Evolutionary conservation across 2,888 invertebrate species (phyloP).

Genomic region (Philhelius pedissequus): DNA sequence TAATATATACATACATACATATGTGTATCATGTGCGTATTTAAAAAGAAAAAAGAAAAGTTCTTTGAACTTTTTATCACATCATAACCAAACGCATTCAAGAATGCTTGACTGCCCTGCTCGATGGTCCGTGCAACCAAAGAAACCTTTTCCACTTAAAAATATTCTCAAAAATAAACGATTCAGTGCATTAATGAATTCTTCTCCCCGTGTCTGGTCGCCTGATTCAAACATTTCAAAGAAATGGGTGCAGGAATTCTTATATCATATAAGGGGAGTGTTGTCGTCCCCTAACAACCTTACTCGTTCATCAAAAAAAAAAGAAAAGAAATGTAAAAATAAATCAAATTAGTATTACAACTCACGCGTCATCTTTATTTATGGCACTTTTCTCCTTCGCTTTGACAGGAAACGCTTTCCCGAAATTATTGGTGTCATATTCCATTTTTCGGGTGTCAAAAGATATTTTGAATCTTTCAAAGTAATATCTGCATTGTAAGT

Average conservation of each 20-base stretch:
- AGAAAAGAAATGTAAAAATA: background rate
- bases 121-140: slow-evolving; percentile 42
- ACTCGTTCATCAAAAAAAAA: background rate
- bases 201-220: no score
- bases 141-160: slow-evolving; percentile 27
- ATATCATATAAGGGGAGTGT: background rate
- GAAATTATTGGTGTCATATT: slow-evolving; percentile 49
- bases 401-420: slow-evolving; percentile 12
- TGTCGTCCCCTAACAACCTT: background rate
- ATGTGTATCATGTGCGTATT: no score
- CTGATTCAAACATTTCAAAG: background rate
- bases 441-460: slow-evolving; percentile 47
- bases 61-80: slow-evolving; percentile 17
- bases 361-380: slow-evolving; percentile 26
- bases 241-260: slow-evolving; percentile 36
- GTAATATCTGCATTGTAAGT: background rate
- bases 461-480: slow-evolving; percentile 25
- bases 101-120: slow-evolving; percentile 37
- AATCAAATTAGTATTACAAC: slow-evolving; percentile 47
- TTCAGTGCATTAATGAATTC: background rate
- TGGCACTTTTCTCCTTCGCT: background rate
- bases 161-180: background rate
- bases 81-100: slow-evolving; percentile 1
- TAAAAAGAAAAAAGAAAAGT: background rate
- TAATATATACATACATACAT: no score